Conservation (phyloP, 2,888 invertebrate species). For the Patella caerulea region DNA sequence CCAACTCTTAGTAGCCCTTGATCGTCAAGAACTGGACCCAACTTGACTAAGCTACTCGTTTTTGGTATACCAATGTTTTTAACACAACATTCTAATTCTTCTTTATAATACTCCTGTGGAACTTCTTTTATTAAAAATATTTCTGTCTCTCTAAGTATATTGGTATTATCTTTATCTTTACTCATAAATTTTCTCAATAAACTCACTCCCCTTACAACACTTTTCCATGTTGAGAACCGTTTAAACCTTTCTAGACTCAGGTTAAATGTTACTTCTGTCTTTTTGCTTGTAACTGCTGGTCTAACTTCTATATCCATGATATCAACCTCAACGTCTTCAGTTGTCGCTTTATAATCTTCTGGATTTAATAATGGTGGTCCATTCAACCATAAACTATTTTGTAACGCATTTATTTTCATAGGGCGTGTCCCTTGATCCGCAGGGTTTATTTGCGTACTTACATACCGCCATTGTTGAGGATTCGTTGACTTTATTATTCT, state of each 20-base stretch:
- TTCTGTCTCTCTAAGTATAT: slow-evolving; percentile 80
- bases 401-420: not conserved
- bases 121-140: slow-evolving; percentile 64
- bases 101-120: not conserved
- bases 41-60: not conserved
- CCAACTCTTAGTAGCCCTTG: not conserved
- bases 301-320: not conserved
- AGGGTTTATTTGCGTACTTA: slow-evolving; percentile 2
- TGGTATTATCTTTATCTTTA: not conserved
- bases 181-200: not conserved
- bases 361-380: not conserved
- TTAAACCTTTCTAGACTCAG: not conserved
- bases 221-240: not conserved
- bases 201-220: not conserved
- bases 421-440: slow-evolving; percentile 12
- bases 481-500: not conserved
- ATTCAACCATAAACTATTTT: not conserved
- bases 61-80: not conserved
- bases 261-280: not conserved
- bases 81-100: not conserved
- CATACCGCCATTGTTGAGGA: slow-evolving; percentile 23
- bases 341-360: not conserved
- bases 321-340: not conserved
- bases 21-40: not conserved
- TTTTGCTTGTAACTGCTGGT: not conserved